Base-by-base conservation (phyloP, 1,140 invertebrate species). In the Wiebesia pumilae region DNA sequence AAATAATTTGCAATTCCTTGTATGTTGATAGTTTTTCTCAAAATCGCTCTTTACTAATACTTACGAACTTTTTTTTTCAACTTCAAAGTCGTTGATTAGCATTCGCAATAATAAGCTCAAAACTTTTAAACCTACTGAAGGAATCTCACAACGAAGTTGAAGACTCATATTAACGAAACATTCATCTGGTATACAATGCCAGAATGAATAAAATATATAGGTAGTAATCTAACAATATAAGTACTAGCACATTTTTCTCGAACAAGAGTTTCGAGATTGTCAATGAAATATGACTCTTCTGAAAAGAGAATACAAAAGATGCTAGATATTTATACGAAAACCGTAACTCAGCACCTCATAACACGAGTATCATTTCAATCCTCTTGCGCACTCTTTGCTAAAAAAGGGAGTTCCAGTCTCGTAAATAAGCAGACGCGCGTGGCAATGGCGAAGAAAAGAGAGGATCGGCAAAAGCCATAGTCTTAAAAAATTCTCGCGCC, bases 401-500 rank as follows among this genome's bases (percentile, higher is more conserved):
- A 84, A 77, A 65, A 69, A 58, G 24, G 9, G 24, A 40, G 3
- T 58, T 30, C 33, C 51, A 35, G 33, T n/a, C 47, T 75, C 81
- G 81, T 85, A 85, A 85, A 85, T 85, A 81, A 80, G 35, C n/a
- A 27, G 0, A n/a, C 33, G n/a, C 9, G 38, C 14, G 62, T 6
- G 33, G 67, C 81, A 35, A 35, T 35, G 43, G 38, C 30, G 40
- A 54, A 35, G 62, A 33, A 35, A 35, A 30, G 12, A 40, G 58
- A 69, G 62, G 38, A n/a, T 24, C 43, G 33, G 51, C 51, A 27
- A 43, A 75, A 75, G 40, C 71, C 40, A 43, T 75, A 75, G 38
- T 75, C 71, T 75, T 75, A 75, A 85, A 81, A 85, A 85, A 80
- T 78, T 84, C 38, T 84, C 83, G 83, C 83, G 83, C 83, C 81